Percentiles rank a stretch among this genome's conserved stretches.
Conservation (phyloP, 2,797 vertebrate genomes). For the Oreortyx pictus region DNA sequence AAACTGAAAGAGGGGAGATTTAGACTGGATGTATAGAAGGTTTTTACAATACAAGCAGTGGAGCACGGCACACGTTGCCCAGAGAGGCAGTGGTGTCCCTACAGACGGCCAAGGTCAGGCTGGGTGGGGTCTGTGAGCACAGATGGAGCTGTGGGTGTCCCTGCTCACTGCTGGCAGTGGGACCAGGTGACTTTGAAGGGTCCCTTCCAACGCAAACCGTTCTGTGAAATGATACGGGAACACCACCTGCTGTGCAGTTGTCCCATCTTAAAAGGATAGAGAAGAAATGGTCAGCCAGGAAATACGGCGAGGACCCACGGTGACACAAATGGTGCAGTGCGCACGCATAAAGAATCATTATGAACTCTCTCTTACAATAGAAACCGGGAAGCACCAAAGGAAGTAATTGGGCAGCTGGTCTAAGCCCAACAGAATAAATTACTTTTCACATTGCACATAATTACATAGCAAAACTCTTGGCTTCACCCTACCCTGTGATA, state of each 20-base stretch:
- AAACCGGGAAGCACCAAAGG: background rate
- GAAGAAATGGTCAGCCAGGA: constrained; percentile 2
- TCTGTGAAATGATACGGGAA: background rate
- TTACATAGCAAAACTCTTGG: constrained; percentile 37
- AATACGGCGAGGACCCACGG: background rate
- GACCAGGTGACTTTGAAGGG: too few relatives aligned
- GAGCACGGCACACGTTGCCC: too few relatives aligned
- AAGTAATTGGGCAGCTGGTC: constrained; percentile 22
- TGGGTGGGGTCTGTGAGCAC: too few relatives aligned
- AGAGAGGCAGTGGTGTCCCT: too few relatives aligned
- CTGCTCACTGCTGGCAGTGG: too few relatives aligned
- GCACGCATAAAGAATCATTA: background rate
- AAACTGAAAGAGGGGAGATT: background rate
- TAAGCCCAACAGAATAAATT: constrained; percentile 29
- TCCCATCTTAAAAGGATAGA: background rate
- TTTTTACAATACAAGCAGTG: background rate
- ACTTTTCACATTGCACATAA: constrained; percentile 23
- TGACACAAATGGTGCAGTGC: background rate
- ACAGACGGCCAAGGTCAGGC: too few relatives aligned
- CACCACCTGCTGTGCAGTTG: background rate
- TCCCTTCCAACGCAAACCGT: too few relatives aligned
- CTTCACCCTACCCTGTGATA: constrained; percentile 10
- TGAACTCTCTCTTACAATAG: constrained; percentile 22
- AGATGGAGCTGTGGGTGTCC: too few relatives aligned
- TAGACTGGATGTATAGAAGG: background rate